Evolutionary conservation across 2,888 invertebrate genomes (phyloP).

Genomic region (Dinocampus coccinellae): DNA sequence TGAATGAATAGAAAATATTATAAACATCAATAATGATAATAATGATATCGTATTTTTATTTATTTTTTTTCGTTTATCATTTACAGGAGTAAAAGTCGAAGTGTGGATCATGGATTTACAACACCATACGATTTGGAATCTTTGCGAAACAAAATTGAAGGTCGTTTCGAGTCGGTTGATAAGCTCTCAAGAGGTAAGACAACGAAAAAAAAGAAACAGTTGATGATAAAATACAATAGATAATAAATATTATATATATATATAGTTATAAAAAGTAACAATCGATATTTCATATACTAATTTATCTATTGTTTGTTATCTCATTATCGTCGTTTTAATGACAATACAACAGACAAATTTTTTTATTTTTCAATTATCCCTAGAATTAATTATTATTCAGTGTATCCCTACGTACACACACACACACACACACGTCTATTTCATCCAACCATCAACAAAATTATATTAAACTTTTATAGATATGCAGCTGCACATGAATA

Average conservation of each 20-base stretch:
- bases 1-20: neutral
- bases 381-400: too few relatives aligned
- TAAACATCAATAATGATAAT: neutral
- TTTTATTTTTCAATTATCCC: neutral
- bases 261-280: too few relatives aligned
- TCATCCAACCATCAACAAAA: too few relatives aligned
- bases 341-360: neutral
- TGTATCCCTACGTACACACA: too few relatives aligned
- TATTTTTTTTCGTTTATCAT: slow-evolving; percentile 39
- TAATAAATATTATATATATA: neutral
- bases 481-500: neutral
- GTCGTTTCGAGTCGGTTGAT: slow-evolving; percentile 84
- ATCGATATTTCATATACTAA: too few relatives aligned
- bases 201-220: neutral
- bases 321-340: too few relatives aligned
- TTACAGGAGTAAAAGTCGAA: slow-evolving; percentile 89
- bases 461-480: too few relatives aligned
- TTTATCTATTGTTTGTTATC: too few relatives aligned
- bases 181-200: slow-evolving; percentile 73
- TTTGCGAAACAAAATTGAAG: slow-evolving; percentile 87
- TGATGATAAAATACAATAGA: neutral
- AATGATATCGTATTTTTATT: neutral
- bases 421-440: neutral
- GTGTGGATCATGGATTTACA: slow-evolving; percentile 90
- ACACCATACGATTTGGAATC: slow-evolving; percentile 89